Base-by-base conservation (phyloP, 2,113 vertebrate genomes). In the Oryzias javanicus region DNA sequence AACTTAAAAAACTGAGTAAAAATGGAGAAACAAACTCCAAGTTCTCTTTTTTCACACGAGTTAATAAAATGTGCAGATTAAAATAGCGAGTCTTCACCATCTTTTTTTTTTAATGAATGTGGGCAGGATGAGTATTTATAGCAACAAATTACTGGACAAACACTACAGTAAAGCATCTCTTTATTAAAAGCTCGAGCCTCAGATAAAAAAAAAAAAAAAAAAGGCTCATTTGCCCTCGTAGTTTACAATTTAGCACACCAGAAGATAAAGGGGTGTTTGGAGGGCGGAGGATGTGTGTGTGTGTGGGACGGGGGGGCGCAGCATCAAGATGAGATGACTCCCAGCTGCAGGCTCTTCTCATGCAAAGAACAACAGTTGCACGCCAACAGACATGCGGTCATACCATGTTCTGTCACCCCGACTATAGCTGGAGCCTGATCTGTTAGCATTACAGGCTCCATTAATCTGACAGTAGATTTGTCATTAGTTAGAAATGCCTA, bases 181-280 rank as follows among this genome's bases (percentile, higher is more conserved):
- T 85, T 81, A 87, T 88, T 87, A 81, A 87, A 85, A 81, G 69
- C 76, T 56, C 62, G 70, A 84, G 82, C 71, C 75, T 70, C 60
- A 72, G 78, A 81, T 79, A 59, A 44, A 50, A 2, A 40, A 59
- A 53, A 35, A 35, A 25, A 25, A 25, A 5, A 27, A 27, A 27
- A 27, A 1, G 80, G 64, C 78, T 88, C 73, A 76, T 86, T 69
- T 55, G 56, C 69, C 81, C 86, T 89, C 82, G 80, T 24, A 49
- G 80, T 66, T 75, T 57, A 84, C 82, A 86, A 82, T 77, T 82
- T 81, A 70, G 79, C 66, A 69, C 64, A 66, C 67, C 76, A 35
- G 35, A 35, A 35, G 35, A 35, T 12, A 20, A 5, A 22, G 67
- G 65, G 45, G 75, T 61, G 64, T 20, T 55, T 22, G 4, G 15